phyloP scores from a whole-genome alignment of 64 coral and sea anemone genomes.

The Dendrophyllia cribrosa region DNA sequence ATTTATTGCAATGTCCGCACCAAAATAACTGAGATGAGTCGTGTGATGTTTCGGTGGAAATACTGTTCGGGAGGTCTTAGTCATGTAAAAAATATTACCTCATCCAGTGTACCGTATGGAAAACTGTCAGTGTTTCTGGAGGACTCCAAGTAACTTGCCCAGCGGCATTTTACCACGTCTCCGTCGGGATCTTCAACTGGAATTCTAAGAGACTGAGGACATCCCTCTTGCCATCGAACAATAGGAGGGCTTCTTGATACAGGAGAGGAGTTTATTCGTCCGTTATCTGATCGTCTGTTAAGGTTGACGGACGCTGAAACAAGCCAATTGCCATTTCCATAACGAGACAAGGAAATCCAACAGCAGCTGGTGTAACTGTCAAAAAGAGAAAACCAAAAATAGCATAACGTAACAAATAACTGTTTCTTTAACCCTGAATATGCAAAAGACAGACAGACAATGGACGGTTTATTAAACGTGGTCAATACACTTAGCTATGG shows the following conservation, averaged over 20 bases:
- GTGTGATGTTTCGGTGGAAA: no score
- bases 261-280: conserved; percentile 63
- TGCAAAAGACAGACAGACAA: no score
- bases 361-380: conserved; percentile 36
- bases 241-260: conserved; percentile 45
- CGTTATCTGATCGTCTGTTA: conserved; percentile 45
- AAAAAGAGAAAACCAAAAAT: neutral
- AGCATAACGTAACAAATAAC: neutral
- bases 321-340: neutral
- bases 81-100: conserved; percentile 2
- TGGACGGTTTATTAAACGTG: no score
- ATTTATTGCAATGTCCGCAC: no score
- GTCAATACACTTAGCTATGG: no score
- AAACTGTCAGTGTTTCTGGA: conserved; percentile 3
- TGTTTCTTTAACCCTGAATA: no score
- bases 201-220: conserved; percentile 37
- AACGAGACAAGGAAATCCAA: conserved; percentile 17
- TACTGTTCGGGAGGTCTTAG: no score
- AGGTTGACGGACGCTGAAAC: conserved; percentile 20
- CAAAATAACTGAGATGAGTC: no score
- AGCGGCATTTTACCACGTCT: conserved; percentile 68
- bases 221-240: conserved; percentile 29
- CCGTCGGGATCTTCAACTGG: conserved; percentile 73
- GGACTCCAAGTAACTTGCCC: conserved; percentile 14
- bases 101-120: conserved; percentile 49